A percentile compares a stretch with the other conserved stretches of the same genome.
These are phyloP conservation scores for Callospermophilus lateralis DNA, from an alignment of 2,113 vertebrate genomes.

Conservation along the genomic window DNA sequence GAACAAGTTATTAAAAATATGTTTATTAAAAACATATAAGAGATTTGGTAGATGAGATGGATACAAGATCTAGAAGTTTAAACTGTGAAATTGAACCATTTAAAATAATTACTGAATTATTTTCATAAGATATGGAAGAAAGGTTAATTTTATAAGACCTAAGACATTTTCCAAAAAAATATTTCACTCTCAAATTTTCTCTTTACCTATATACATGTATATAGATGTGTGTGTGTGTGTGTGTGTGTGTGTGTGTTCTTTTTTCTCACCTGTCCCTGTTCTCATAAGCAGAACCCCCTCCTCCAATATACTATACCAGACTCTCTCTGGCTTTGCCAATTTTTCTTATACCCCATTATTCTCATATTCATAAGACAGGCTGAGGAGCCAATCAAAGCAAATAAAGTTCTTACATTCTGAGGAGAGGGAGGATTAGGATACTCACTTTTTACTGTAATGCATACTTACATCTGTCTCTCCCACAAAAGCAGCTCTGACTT, in stretches of 20 bases:
- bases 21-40: neutral
- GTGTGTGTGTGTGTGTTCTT: neutral
- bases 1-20: neutral
- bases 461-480: neutral
- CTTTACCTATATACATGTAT: neutral
- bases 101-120: neutral
- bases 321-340: neutral
- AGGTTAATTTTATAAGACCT: neutral
- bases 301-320: neutral
- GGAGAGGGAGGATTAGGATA: neutral
- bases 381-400: neutral
- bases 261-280: neutral
- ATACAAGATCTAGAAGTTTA: neutral
- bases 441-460: neutral
- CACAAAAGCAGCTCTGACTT: neutral
- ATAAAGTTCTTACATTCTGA: neutral
- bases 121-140: neutral
- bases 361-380: neutral
- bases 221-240: neutral
- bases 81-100: neutral
- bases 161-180: neutral
- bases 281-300: neutral
- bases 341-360: neutral
- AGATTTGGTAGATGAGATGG: neutral
- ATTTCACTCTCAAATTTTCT: neutral